A percentile compares a stretch with the other conserved stretches of the same genome.
phyloP scores from a whole-genome alignment of 2,797 vertebrate species.

The Tangara arthus region DNA sequence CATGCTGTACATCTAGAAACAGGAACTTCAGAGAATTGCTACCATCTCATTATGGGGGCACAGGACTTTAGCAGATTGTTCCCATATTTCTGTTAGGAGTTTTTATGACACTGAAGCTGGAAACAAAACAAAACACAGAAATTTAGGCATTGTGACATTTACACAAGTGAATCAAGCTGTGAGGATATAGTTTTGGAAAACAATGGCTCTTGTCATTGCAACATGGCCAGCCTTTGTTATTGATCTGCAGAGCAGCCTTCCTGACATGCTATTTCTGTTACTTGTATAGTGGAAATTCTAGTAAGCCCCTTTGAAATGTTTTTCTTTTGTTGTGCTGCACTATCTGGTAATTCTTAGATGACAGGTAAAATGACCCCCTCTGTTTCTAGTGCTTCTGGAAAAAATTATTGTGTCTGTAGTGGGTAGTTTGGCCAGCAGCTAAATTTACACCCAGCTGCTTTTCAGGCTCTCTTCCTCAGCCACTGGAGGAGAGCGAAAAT shows the following conservation, averaged over 20 bases:
- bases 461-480: background rate
- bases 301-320: background rate
- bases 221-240: background rate
- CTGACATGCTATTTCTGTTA: background rate
- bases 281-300: background rate
- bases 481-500: background rate
- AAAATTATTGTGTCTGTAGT: background rate
- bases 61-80: background rate
- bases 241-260: background rate
- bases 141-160: background rate
- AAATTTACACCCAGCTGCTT: background rate
- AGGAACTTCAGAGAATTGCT: background rate
- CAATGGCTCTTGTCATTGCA: fast-evolving
- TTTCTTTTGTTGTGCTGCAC: background rate
- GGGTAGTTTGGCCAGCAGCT: background rate
- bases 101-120: background rate
- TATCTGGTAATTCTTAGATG: background rate
- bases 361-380: background rate
- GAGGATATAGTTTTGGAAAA: background rate
- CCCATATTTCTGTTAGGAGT: background rate
- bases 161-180: background rate
- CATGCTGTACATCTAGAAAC: background rate
- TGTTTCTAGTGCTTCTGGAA: background rate
- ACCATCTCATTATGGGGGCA: background rate
- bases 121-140: background rate